These are phyloP conservation scores for Phortica magna DNA, from an alignment of 2,888 invertebrate genomes.

Conservation along the genomic window DNA sequence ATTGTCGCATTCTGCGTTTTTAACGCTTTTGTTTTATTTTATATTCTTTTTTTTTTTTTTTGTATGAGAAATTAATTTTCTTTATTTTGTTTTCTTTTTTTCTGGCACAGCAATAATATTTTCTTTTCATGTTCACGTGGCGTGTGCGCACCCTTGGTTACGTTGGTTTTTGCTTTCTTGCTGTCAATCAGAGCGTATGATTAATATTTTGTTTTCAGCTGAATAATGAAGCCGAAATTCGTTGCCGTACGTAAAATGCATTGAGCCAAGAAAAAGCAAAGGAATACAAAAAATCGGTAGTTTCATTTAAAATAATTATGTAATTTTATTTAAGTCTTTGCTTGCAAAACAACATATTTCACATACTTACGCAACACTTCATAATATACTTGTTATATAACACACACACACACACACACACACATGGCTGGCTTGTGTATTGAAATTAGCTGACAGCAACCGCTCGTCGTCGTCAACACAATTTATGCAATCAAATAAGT, in stretches of 20 bases:
- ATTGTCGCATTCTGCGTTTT: constrained; percentile 15
- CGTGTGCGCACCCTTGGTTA: constrained; percentile 19
- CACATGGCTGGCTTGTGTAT: background rate
- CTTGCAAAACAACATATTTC: too few species aligned
- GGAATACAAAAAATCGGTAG: background rate
- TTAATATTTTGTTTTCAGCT: constrained; percentile 63
- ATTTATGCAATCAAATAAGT: constrained; percentile 72
- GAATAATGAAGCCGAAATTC: background rate
- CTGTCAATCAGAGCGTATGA: constrained; percentile 71
- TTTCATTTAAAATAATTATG: background rate
- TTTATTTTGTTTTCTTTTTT: constrained; percentile 62
- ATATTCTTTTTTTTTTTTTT: constrained; percentile 52
- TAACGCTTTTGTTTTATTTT: constrained; percentile 30
- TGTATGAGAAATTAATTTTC: constrained; percentile 71
- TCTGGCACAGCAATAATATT: constrained; percentile 63
- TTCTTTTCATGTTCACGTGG: constrained; percentile 24
- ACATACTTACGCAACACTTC: too few species aligned
- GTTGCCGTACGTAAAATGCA: background rate
- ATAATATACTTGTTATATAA: too few species aligned
- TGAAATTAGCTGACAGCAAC: constrained; percentile 4
- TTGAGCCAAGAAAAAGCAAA: background rate
- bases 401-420: too few species aligned
- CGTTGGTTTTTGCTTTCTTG: constrained; percentile 24
- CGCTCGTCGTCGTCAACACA: constrained; percentile 45
- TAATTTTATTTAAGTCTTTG: too few species aligned